A percentile compares a stretch with the other conserved stretches of the same genome.
These are phyloP conservation scores for Spisula subtruncata DNA, from an alignment of 2,888 invertebrate species.

Conservation along the genomic window DNA sequence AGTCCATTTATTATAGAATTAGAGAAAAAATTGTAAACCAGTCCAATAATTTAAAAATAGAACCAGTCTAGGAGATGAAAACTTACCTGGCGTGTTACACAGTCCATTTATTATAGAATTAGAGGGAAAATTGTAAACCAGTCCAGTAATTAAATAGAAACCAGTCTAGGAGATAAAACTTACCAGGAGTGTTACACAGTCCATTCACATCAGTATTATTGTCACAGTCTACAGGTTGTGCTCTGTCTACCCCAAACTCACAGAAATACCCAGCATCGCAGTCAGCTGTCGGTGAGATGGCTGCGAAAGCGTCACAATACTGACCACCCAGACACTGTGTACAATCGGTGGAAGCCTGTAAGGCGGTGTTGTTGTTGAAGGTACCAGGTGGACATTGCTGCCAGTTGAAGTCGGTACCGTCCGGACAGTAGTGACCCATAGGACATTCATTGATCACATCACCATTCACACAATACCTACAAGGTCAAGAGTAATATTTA, in stretches of 20 bases:
- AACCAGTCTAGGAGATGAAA: neutral
- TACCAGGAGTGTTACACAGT: slow-evolving; percentile 66
- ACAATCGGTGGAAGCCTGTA: slow-evolving; percentile 79
- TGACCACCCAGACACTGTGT: slow-evolving; percentile 84
- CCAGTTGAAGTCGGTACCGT: slow-evolving; percentile 85
- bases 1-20: neutral
- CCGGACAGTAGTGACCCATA: slow-evolving; percentile 85
- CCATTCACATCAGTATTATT: slow-evolving; percentile 63
- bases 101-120: neutral
- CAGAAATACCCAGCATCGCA: slow-evolving; percentile 86
- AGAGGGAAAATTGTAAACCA: neutral
- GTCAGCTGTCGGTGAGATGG: slow-evolving; percentile 74
- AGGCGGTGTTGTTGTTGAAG: slow-evolving; percentile 85
- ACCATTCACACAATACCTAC: slow-evolving; percentile 85
- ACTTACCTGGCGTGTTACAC: neutral
- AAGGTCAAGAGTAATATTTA: neutral
- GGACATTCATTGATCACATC: slow-evolving; percentile 81
- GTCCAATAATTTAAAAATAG: neutral
- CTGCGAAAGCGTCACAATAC: slow-evolving; percentile 81
- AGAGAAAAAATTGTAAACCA: too few relatives aligned
- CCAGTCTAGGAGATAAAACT: neutral
- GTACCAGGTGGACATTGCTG: slow-evolving; percentile 85
- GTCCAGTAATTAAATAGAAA: neutral
- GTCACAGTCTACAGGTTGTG: slow-evolving; percentile 72
- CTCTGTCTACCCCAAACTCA: slow-evolving; percentile 84